Evolutionary conservation across 2,797 vertebrate species (phyloP).

Genomic region (Hylomyscus alleni): DNA sequence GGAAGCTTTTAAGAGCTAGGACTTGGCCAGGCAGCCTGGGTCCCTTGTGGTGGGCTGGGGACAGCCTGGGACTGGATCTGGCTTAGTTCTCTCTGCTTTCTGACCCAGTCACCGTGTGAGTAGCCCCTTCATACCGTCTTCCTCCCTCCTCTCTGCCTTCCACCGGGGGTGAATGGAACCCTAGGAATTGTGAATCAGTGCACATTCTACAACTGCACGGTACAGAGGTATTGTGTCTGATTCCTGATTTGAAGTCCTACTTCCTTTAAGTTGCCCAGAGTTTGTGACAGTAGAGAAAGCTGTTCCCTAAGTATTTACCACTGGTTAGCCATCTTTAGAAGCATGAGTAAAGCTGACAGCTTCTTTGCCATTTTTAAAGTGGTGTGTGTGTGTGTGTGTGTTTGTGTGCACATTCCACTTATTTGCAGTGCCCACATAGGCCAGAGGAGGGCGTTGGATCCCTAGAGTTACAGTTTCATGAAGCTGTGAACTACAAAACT

Average conservation of each 20-base stretch:
- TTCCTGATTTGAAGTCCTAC: neutral
- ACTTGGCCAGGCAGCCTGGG: neutral
- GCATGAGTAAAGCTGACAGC: neutral
- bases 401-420: neutral
- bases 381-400: neutral
- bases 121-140: neutral
- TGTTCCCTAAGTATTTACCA: neutral
- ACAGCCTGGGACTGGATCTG: neutral
- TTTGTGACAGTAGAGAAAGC: neutral
- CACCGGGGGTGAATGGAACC: neutral
- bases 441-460: neutral
- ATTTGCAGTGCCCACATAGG: neutral
- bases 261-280: neutral
- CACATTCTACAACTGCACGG: no score
- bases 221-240: no score
- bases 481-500: neutral
- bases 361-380: neutral
- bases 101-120: neutral
- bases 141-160: neutral
- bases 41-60: no score
- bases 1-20: neutral
- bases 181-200: neutral
- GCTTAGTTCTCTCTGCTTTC: neutral
- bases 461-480: no score
- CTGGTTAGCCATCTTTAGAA: neutral